A percentile compares a stretch with the other conserved stretches of the same genome.
phyloP scores from a whole-genome alignment of 2,888 invertebrate genomes.

The Vesta saturnalis region DNA sequence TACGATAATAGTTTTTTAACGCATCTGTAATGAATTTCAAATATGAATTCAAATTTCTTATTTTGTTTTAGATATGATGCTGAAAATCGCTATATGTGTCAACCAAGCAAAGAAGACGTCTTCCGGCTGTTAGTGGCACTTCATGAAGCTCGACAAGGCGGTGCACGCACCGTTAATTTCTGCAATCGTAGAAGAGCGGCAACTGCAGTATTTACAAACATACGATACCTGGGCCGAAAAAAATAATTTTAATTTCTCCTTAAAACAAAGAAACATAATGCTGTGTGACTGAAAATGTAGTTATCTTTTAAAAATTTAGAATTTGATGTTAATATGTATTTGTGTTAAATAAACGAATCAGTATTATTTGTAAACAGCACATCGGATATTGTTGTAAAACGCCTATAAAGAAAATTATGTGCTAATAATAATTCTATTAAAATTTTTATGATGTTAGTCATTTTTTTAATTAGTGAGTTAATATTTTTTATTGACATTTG shows the following conservation, averaged over 20 bases:
- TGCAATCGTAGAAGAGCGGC: constrained; percentile 72
- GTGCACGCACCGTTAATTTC: constrained; percentile 67
- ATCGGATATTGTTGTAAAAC: neutral
- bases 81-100: constrained; percentile 69
- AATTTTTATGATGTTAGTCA: neutral
- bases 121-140: constrained; percentile 69
- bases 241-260: constrained; percentile 43
- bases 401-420: neutral
- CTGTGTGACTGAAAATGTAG: constrained; percentile 30
- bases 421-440: neutral
- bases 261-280: constrained; percentile 14
- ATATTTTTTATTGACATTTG: no score
- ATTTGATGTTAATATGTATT: constrained; percentile 12
- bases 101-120: constrained; percentile 71
- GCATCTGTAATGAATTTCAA: no score
- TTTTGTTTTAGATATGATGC: constrained; percentile 64
- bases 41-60: no score
- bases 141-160: constrained; percentile 70
- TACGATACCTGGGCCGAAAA: constrained; percentile 69
- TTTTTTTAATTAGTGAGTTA: no score
- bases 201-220: constrained; percentile 69
- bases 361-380: constrained; percentile 10
- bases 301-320: constrained; percentile 22
- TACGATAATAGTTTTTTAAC: neutral
- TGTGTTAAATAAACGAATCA: constrained; percentile 9